These are phyloP conservation scores for Perdita meconis DNA, from an alignment of 2,888 invertebrate genomes.

Conservation along the genomic window DNA sequence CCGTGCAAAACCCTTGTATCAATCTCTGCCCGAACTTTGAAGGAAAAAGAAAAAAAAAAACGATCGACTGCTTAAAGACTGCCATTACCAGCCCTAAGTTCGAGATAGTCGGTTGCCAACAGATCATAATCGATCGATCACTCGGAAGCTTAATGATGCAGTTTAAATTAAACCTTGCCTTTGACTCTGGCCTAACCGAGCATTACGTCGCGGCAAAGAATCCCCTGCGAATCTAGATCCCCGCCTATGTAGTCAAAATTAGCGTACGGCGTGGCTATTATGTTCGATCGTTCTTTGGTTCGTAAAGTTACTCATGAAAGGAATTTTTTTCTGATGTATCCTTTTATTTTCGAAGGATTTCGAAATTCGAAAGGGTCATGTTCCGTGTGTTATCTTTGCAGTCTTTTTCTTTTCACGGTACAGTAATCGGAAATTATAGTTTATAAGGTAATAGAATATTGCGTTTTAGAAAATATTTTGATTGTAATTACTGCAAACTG, in stretches of 20 bases:
- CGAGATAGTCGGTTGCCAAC: constrained; percentile 12
- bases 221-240: constrained; percentile 7
- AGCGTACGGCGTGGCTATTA: not conserved
- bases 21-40: not conserved
- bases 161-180: constrained; percentile 25
- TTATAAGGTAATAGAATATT: no score
- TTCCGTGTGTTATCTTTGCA: not conserved
- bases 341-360: not conserved
- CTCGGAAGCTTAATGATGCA: constrained; percentile 15
- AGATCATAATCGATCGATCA: constrained; percentile 50
- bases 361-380: not conserved
- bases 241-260: constrained; percentile 11
- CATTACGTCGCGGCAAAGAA: constrained; percentile 22
- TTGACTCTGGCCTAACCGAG: constrained; percentile 23
- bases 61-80: not conserved
- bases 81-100: not conserved
- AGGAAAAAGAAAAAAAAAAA: constrained; percentile 2
- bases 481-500: no score
- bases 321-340: not conserved
- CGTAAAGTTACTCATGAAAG: not conserved
- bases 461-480: no score
- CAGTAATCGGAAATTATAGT: no score
- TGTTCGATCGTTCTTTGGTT: not conserved
- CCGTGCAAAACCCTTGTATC: not conserved
- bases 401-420: not conserved